phyloP scores from a whole-genome alignment of 2,113 vertebrate genomes.

The Bothrops jararaca region DNA sequence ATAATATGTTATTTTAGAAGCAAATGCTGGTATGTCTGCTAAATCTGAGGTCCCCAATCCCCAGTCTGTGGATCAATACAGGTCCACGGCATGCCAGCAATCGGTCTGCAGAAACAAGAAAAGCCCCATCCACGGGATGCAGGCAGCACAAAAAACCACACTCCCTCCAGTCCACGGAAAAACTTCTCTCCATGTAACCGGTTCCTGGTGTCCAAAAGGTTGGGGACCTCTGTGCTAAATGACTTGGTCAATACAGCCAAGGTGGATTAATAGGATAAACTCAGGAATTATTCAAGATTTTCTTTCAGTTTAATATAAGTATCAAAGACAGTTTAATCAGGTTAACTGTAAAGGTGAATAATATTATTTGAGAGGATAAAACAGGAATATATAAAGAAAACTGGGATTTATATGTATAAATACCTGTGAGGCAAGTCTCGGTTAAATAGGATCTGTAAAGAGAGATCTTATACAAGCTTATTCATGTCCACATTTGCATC shows the following conservation, averaged over 20 bases:
- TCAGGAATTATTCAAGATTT: not conserved
- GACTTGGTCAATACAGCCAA: not conserved
- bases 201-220: too few relatives aligned
- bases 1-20: not conserved
- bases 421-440: not conserved
- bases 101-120: too few relatives aligned
- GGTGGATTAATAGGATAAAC: not conserved
- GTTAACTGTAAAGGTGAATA: not conserved
- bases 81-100: too few relatives aligned
- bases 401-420: not conserved
- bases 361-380: not conserved
- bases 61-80: too few relatives aligned
- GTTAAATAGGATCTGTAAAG: not conserved
- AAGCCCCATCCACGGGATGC: too few relatives aligned
- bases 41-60: too few relatives aligned
- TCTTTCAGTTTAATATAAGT: not conserved
- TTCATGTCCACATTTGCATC: not conserved
- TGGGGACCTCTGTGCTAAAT: not conserved
- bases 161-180: too few relatives aligned
- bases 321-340: not conserved
- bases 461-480: not conserved
- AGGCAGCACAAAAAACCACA: too few relatives aligned
- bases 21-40: not conserved
- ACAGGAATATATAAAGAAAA: not conserved
- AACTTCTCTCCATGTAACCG: too few relatives aligned